Conservation (phyloP, 1,140 invertebrate species). For the Galleria mellonella region DNA sequence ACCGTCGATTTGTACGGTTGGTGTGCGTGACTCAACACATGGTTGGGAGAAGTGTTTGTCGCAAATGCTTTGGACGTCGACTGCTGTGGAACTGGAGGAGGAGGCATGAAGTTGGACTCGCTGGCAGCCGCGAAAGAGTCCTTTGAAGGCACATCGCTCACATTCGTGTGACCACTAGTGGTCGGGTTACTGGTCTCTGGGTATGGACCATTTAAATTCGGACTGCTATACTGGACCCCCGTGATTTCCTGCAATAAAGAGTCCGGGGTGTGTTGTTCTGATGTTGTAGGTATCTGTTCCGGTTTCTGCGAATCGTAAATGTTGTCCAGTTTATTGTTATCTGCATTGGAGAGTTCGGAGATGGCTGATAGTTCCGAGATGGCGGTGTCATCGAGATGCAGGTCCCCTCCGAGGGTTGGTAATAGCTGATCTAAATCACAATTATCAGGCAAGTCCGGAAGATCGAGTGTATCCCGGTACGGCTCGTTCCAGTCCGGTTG, state of each 20-base stretch:
- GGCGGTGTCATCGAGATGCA: slow-evolving; percentile 65
- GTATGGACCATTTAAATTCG: slow-evolving; percentile 38
- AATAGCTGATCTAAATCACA: slow-evolving; percentile 78
- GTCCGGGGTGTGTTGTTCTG: slow-evolving; percentile 26
- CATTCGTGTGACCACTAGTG: slow-evolving; percentile 23
- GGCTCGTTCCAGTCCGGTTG: slow-evolving; percentile 58
- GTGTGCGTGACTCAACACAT: slow-evolving; percentile 24
- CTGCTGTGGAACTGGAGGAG: slow-evolving; percentile 50
- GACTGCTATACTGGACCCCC: slow-evolving; percentile 28
- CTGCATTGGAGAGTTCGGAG: slow-evolving; percentile 62
- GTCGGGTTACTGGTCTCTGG: slow-evolving; percentile 17
- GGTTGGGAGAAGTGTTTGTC: background rate
- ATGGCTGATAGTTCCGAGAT: slow-evolving; percentile 38
- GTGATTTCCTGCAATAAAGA: slow-evolving; percentile 50
- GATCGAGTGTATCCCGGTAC: slow-evolving; percentile 51
- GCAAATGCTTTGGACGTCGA: slow-evolving; percentile 33
- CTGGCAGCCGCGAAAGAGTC: slow-evolving; percentile 76
- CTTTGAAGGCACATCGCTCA: slow-evolving; percentile 57
- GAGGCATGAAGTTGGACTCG: slow-evolving; percentile 72
- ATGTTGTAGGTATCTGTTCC: no score
- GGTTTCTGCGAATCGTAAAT: slow-evolving; percentile 25
- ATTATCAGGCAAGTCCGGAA: slow-evolving; percentile 55
- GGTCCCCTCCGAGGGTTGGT: slow-evolving; percentile 75
- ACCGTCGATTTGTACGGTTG: slow-evolving; percentile 41
- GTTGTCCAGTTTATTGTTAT: slow-evolving; percentile 38